A percentile compares a stretch with the other conserved stretches of the same genome.
phyloP scores from a whole-genome alignment of 2,888 invertebrate species.

The Oegoconia quadripuncta region DNA sequence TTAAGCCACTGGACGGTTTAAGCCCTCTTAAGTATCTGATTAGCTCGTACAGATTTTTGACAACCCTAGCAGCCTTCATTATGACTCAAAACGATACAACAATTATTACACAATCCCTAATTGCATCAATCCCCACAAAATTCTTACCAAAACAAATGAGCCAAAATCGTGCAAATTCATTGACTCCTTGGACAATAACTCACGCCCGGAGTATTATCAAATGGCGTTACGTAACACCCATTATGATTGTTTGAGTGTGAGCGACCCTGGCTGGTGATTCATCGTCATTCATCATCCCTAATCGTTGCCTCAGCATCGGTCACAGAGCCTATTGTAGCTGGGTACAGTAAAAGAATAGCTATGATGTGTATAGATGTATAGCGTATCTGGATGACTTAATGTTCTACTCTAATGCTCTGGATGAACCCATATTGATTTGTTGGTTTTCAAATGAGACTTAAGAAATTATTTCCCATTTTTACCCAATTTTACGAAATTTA shows the following conservation, averaged over 20 bases:
- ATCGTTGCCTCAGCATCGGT: slow-evolving; percentile 28
- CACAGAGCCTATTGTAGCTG: background rate
- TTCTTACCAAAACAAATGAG: background rate
- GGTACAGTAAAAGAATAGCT: background rate
- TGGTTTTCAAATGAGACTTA: background rate
- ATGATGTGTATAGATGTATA: background rate
- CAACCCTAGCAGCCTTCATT: no score
- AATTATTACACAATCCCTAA: background rate
- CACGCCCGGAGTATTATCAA: slow-evolving; percentile 1
- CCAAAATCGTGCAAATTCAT: background rate
- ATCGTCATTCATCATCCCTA: slow-evolving; percentile 51
- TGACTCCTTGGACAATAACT: slow-evolving; percentile 1
- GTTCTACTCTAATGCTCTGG: background rate
- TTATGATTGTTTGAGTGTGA: slow-evolving; percentile 15
- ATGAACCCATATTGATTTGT: background rate
- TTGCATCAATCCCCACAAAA: background rate
- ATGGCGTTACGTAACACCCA: slow-evolving; percentile 10
- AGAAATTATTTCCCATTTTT: no score
- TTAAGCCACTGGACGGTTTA: no score
- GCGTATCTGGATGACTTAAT: background rate
- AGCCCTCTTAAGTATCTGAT: no score
- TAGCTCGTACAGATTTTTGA: no score
- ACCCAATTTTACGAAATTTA: no score
- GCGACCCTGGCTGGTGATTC: slow-evolving; percentile 37
- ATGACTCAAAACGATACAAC: background rate